Base-by-base conservation (phyloP, 2,113 vertebrate genomes). In the Calcarius ornatus region DNA sequence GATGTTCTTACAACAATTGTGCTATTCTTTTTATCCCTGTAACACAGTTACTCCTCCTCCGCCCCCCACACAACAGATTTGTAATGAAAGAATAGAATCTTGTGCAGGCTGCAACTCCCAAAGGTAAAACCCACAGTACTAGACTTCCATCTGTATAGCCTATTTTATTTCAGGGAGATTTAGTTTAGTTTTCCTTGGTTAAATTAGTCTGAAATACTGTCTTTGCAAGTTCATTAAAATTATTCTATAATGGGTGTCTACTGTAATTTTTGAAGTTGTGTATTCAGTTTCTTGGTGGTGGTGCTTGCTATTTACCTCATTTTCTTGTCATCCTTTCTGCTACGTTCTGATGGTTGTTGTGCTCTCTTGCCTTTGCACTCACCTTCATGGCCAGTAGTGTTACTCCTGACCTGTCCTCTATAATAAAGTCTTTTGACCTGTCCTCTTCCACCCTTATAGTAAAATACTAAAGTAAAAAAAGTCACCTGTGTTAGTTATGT, bases 21-120 rank as follows among this genome's bases (percentile, higher is more conserved):
- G 96, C 96, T 97, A 97, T 97, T 97, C 96, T 97, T 98, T 95
- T 95, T 97, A 97, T 96, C 65, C 81, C 86, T 97, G 56, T 97
- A 97, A 95, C 92, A 97, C 94, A 96, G 96, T 96, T 96, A 97
- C 94, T 98, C 97, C 97, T 97, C 98, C 97, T 96, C 97, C 68
- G 83, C 95, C 94, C 98, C 97, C 97, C 91, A 98, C 98, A 98
- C 97, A 98, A 98, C 97, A 98, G 97, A 98, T 98, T 98, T 98
- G 96, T 98, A 98, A 96, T 96, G 91, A 98, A 98, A 98, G 96
- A 98, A 98, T 97, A 98, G 97, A 98, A 96, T 97, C 93, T 80
- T 98, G 91, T 97, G 96, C 97, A 97, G 97, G 96, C 95, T 98
- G 98, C 94, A 97, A 90, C 95, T 97, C 96, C 96, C 97, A 97